These are phyloP conservation scores for Troides helena DNA, from an alignment of 2,888 invertebrate genomes.

Conservation along the genomic window DNA sequence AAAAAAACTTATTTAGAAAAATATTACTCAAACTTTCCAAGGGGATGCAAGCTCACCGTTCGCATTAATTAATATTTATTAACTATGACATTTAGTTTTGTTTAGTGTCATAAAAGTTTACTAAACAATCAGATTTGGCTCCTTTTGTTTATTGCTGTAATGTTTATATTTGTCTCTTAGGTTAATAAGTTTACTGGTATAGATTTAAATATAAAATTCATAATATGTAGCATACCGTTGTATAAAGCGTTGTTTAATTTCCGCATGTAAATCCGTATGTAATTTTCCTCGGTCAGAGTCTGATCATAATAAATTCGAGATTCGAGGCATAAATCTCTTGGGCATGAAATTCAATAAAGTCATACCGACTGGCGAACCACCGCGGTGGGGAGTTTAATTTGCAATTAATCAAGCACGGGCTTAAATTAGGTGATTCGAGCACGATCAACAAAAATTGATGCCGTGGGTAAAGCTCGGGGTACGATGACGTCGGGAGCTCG, in stretches of 20 bases:
- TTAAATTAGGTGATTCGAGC: slow-evolving; percentile 70
- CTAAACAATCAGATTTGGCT: too few species aligned
- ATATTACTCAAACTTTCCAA: too few species aligned
- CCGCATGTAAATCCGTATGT: slow-evolving; percentile 12
- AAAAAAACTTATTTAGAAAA: too few species aligned
- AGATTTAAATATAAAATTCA: neutral
- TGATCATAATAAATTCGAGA: slow-evolving; percentile 67
- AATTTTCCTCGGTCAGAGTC: slow-evolving; percentile 28
- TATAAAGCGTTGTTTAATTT: slow-evolving; percentile 3
- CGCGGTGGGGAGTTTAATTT: slow-evolving; percentile 73
- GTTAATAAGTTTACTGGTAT: too few species aligned
- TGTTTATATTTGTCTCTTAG: too few species aligned
- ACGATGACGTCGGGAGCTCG: slow-evolving; percentile 26
- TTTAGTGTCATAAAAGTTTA: too few species aligned
- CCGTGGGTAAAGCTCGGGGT: slow-evolving; percentile 37
- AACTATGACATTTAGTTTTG: too few species aligned
- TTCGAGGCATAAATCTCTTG: slow-evolving; percentile 66
- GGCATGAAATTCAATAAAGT: slow-evolving; percentile 79
- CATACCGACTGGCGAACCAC: slow-evolving; percentile 68
- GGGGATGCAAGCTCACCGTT: too few species aligned
- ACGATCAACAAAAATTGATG: slow-evolving; percentile 62
- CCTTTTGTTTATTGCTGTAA: too few species aligned
- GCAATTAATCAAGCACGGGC: slow-evolving; percentile 72
- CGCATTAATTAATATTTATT: too few species aligned
- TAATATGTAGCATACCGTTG: neutral